These are phyloP conservation scores for Galerucella calmariensis DNA, from an alignment of 2,888 invertebrate genomes.

Conservation along the genomic window DNA sequence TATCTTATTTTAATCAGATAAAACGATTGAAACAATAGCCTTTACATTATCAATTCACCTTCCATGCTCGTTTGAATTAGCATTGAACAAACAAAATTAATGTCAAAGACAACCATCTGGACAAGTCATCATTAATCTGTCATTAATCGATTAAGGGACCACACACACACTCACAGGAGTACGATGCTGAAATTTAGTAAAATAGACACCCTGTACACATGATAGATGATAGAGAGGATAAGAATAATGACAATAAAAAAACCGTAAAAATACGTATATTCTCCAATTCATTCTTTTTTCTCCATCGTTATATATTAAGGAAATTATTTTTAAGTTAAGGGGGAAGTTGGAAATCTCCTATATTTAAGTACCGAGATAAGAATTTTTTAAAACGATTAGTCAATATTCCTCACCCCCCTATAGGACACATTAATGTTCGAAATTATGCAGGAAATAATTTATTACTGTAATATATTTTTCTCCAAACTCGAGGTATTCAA, in stretches of 20 bases:
- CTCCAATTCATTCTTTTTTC: too few species aligned
- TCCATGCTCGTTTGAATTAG: conserved; percentile 25
- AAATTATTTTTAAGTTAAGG: neutral
- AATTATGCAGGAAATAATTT: conserved; percentile 48
- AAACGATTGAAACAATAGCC: conserved; percentile 26
- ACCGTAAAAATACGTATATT: too few species aligned
- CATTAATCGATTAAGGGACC: conserved; percentile 53
- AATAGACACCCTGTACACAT: too few species aligned
- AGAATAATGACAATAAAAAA: too few species aligned
- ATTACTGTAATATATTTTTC: conserved; percentile 48
- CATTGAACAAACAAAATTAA: conserved; percentile 44
- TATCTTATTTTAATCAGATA: conserved; percentile 26
- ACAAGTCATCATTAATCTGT: conserved; percentile 49
- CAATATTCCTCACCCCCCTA: neutral
- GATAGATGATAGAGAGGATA: too few species aligned
- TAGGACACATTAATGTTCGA: conserved; percentile 36
- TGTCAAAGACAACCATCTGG: conserved; percentile 43
- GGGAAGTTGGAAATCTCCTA: neutral
- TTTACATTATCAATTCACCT: conserved; percentile 37
- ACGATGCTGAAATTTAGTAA: too few species aligned
- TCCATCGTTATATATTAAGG: neutral
- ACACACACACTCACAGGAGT: conserved; percentile 37
- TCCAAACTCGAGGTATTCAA: conserved; percentile 41
- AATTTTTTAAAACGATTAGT: conserved; percentile 5
- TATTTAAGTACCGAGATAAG: neutral